Base-by-base conservation (phyloP, 2,888 invertebrate genomes). In the Drosophila basisetae region DNA sequence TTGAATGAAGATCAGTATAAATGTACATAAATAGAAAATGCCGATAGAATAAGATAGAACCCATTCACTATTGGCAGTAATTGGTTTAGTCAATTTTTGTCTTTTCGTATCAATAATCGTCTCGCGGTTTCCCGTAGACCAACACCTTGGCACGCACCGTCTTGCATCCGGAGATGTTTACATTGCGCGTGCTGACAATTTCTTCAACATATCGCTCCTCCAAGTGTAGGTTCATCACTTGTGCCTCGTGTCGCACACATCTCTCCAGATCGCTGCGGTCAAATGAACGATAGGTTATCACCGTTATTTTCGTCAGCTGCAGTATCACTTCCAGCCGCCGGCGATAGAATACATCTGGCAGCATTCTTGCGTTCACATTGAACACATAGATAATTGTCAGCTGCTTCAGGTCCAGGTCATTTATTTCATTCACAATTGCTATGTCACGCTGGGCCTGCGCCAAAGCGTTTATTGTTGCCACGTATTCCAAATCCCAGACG, bases 161-260 rank as follows among this genome's bases (percentile, higher is more conserved):
- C 77, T 93, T 93, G 79, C 93, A 93, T 0, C 93, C 93, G 0
- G 92, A 91, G 18, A 72, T 70, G 0, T 49, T 25, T 0, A 81
- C 80, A 69, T 92, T 85, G 35, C 87, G 86, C 18, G 85, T 67
- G 10, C 72, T 73, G n/a, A 89, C 58, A 56, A 93, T 83, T 28
- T 92, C 89, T 4, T 86, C 35, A 2, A 89, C 63, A 54, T 84
- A 68, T 10, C 39, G 47, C 22, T 73, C 65, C 7, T 65, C 80
- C 30, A 93, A n/a, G 4, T 60, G 35, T 11, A 91, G 35, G 25
- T 82, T 75, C 22, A 85, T 76, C 0, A 81, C 6, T 4, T 63
- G 55, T 3, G 83, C 81, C 62, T 92, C 92, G 28, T 86, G 78
- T 5, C 65, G 74, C 43, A 93, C 83, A 64, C 93, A 93, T 30